These are phyloP conservation scores for Chrosomus eos DNA, from an alignment of 2,797 vertebrate species.

Conservation along the genomic window DNA sequence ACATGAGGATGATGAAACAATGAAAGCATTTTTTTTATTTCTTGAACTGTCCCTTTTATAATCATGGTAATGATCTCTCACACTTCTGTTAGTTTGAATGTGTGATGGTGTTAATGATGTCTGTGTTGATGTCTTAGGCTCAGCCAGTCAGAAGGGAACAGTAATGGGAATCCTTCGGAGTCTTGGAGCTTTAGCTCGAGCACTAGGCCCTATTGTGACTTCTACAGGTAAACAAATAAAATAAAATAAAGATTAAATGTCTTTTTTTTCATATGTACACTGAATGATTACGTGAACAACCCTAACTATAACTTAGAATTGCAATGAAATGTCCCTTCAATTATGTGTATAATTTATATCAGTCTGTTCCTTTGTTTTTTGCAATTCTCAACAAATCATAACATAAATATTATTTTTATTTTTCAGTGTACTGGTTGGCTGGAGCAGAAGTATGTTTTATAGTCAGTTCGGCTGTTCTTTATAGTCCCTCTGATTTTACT, in stretches of 20 bases:
- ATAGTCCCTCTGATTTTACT: constrained; percentile 85
- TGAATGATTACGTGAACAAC: not conserved
- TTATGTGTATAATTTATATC: not conserved
- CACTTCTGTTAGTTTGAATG: not conserved
- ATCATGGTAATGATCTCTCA: constrained; percentile 1
- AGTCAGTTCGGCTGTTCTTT: constrained; percentile 80
- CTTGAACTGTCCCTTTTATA: not conserved
- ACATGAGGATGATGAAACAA: not conserved
- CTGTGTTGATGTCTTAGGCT: constrained; percentile 74
- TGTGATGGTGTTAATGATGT: not conserved
- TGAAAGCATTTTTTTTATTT: not conserved
- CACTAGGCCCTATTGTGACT: constrained; percentile 86
- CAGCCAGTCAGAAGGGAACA: constrained; percentile 88
- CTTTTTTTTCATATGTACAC: not conserved
- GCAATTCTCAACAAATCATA: not conserved
- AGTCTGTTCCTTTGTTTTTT: not conserved
- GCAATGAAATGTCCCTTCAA: not conserved
- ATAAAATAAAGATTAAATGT: not conserved
- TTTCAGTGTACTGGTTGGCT: constrained; percentile 91
- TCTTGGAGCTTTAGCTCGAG: constrained; percentile 91
- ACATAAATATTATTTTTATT: constrained; percentile 48
- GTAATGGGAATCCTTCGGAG: constrained; percentile 96
- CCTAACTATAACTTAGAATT: not conserved
- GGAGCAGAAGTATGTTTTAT: constrained; percentile 88
- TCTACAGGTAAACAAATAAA: constrained; percentile 80